These are phyloP conservation scores for Hemiprocne comata DNA, from an alignment of 2,113 vertebrate genomes.

Conservation along the genomic window DNA sequence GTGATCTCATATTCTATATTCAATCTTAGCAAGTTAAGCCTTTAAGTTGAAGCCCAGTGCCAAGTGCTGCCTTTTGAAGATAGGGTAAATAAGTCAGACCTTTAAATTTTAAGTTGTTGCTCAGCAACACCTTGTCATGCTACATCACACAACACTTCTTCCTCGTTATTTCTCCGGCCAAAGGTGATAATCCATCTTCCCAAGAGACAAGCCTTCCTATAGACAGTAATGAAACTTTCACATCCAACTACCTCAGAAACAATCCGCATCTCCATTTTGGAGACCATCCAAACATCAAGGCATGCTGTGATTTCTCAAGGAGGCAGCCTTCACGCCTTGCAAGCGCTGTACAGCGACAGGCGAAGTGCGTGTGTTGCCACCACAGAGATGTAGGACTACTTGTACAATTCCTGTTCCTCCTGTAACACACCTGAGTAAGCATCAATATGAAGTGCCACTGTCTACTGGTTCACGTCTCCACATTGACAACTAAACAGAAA, in stretches of 20 bases:
- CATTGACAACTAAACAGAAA: background rate
- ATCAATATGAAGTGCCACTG: background rate
- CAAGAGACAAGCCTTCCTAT: background rate
- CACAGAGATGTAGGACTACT: background rate
- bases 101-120: background rate
- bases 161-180: background rate
- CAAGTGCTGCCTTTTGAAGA: background rate
- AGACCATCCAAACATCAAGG: background rate
- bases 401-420: background rate
- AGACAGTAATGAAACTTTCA: background rate
- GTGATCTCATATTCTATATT: background rate
- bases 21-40: background rate
- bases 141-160: background rate
- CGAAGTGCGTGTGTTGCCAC: accelerated
- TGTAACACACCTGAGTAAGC: background rate
- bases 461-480: background rate
- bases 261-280: background rate
- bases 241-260: background rate
- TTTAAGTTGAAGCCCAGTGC: background rate
- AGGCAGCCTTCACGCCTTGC: background rate
- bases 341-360: background rate
- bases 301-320: background rate
- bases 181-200: background rate
- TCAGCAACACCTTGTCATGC: background rate
- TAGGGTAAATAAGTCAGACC: background rate